A percentile compares a stretch with the other conserved stretches of the same genome.
These are phyloP conservation scores for Cichlasoma orientale DNA, from an alignment of 2,797 vertebrate species.

Conservation along the genomic window DNA sequence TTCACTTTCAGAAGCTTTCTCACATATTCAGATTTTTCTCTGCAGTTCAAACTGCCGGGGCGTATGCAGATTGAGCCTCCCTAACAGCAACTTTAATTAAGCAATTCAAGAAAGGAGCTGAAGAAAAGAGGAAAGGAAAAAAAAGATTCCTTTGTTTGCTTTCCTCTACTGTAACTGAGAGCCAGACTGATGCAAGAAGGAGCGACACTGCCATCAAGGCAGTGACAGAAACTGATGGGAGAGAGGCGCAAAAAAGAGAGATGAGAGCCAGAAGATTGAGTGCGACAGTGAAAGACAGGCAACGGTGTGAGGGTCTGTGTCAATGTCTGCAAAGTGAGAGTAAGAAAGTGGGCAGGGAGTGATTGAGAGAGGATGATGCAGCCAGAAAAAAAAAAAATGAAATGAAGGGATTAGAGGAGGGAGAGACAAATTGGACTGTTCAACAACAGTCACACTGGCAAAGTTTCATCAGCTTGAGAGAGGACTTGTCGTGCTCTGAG, in stretches of 20 bases:
- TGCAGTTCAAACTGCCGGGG: slow-evolving; percentile 25
- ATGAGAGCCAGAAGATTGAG: slow-evolving; percentile 26
- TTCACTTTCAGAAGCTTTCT: slow-evolving; percentile 28
- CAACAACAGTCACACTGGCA: slow-evolving; percentile 46
- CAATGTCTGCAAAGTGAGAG: slow-evolving; percentile 17
- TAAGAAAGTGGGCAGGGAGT: slow-evolving; percentile 9
- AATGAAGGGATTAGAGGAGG: slow-evolving; percentile 37
- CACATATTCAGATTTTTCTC: slow-evolving; percentile 6
- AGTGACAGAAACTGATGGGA: slow-evolving; percentile 12
- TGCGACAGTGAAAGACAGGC: background rate
- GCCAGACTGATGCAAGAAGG: slow-evolving; percentile 19
- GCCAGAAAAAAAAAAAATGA: slow-evolving; percentile 37
- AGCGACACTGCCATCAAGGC: background rate
- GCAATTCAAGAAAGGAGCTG: slow-evolving; percentile 13
- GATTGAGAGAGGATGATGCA: slow-evolving; percentile 13
- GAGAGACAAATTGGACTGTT: slow-evolving; percentile 31
- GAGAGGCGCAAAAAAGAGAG: slow-evolving; percentile 1
- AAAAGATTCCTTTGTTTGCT: slow-evolving; percentile 2
- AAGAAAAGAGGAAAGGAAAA: background rate
- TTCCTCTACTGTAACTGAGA: slow-evolving; percentile 2
- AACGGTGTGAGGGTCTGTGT: background rate
- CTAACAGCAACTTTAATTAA: slow-evolving; percentile 22
- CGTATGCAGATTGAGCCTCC: background rate
- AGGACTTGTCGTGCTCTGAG: slow-evolving; percentile 62
- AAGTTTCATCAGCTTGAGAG: slow-evolving; percentile 56